These are phyloP conservation scores for Botia almorhae DNA, from an alignment of 2,797 vertebrate genomes.

Conservation along the genomic window DNA sequence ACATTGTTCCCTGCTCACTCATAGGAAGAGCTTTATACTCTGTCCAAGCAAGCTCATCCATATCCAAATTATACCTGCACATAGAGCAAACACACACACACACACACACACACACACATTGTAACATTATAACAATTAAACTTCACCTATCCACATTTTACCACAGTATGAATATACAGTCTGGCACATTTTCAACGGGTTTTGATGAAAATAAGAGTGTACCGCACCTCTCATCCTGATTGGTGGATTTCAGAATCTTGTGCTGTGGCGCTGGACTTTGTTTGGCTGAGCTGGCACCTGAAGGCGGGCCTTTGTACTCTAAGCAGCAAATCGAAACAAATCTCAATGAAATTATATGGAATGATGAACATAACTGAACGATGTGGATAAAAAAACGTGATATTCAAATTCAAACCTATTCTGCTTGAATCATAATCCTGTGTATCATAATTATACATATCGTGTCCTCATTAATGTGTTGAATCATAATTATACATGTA, in stretches of 20 bases:
- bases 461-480: no score
- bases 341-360: background rate
- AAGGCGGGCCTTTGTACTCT: slow-evolving; percentile 94
- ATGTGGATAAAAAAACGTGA: no score
- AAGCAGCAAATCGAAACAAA: slow-evolving; percentile 53
- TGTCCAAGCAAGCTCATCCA: slow-evolving; percentile 82
- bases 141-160: background rate
- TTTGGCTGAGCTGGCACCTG: slow-evolving; percentile 91
- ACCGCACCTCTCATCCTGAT: slow-evolving; percentile 84
- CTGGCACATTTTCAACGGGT: background rate
- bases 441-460: no score
- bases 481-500: background rate
- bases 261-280: slow-evolving; percentile 95
- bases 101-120: slow-evolving; percentile 8
- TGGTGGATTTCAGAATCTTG: slow-evolving; percentile 76
- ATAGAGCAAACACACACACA: slow-evolving; percentile 21
- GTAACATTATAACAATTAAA: background rate
- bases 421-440: no score
- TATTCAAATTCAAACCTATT: no score
- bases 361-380: background rate
- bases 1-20: slow-evolving; percentile 75
- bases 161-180: background rate
- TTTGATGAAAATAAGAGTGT: background rate
- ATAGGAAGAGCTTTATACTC: slow-evolving; percentile 83
- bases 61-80: slow-evolving; percentile 78